A percentile compares a stretch with the other conserved stretches of the same genome.
Conservation (phyloP, 1,140 invertebrate genomes). For the Trypoxylus dichotomus region DNA sequence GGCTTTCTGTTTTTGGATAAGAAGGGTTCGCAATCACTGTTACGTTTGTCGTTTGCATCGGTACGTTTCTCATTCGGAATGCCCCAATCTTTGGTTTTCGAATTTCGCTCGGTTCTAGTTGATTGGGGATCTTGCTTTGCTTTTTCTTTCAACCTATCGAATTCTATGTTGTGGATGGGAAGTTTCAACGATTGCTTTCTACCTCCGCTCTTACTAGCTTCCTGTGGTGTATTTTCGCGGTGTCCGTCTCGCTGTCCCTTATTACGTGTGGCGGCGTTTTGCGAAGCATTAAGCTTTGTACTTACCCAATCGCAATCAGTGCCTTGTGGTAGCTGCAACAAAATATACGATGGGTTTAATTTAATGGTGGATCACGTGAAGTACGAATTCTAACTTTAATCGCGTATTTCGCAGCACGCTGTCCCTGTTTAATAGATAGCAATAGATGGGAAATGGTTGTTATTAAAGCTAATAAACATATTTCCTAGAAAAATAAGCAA, state of each 20-base stretch:
- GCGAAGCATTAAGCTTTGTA: background rate
- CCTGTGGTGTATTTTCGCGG: background rate
- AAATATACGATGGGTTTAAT: background rate
- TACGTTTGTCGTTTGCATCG: background rate
- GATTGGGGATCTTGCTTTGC: background rate
- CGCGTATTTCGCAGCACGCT: too few relatives aligned
- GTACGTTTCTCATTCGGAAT: background rate
- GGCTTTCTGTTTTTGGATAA: background rate
- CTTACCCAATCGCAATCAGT: conserved; percentile 31
- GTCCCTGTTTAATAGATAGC: too few relatives aligned
- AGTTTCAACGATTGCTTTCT: conserved; percentile 29
- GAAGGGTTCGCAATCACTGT: background rate
- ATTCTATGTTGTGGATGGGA: conserved; percentile 32
- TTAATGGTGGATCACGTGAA: too few relatives aligned
- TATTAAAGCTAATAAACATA: too few relatives aligned
- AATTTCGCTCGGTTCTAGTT: background rate
- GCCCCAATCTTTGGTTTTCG: background rate
- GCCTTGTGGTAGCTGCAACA: conserved; percentile 30
- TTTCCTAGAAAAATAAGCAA: too few relatives aligned
- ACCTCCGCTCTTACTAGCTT: background rate
- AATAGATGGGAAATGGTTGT: too few relatives aligned
- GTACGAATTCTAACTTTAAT: too few relatives aligned
- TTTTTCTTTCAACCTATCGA: conserved; percentile 25
- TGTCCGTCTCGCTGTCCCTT: background rate
- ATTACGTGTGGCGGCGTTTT: background rate